These are phyloP conservation scores for Zosterops lateralis DNA, from an alignment of 2,113 vertebrate genomes.

Conservation along the genomic window DNA sequence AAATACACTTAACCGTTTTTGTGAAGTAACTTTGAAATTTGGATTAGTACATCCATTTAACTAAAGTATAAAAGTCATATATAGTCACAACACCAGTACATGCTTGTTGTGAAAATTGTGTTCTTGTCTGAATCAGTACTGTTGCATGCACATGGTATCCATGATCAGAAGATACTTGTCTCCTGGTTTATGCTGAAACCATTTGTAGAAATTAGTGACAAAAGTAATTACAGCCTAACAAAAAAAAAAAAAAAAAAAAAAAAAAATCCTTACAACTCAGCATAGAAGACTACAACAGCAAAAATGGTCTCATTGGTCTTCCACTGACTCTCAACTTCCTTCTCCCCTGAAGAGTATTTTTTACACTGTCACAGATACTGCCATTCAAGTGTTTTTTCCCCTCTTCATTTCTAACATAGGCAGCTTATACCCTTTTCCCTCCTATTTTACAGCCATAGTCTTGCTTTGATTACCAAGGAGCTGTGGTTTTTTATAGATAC, in stretches of 20 bases:
- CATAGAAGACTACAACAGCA: not conserved
- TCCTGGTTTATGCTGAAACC: not conserved
- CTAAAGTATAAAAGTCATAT: conserved; percentile 67
- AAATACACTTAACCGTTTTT: conserved; percentile 90
- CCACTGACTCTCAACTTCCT: not conserved
- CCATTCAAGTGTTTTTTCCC: fast-evolving
- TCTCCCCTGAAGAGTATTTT: not conserved
- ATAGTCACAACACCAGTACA: conserved; percentile 19
- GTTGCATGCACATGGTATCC: not conserved
- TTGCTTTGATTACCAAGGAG: not conserved
- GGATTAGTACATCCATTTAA: conserved; percentile 80
- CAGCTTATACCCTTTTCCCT: not conserved
- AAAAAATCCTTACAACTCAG: not conserved
- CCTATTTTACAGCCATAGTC: not conserved
- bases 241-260: not conserved
- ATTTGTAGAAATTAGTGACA: not conserved
- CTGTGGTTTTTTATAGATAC: not conserved
- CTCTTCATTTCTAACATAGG: fast-evolving
- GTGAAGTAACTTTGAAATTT: conserved; percentile 81
- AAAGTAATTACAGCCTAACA: not conserved
- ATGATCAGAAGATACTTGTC: not conserved
- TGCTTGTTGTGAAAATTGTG: conserved; percentile 9
- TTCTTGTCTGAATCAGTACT: not conserved
- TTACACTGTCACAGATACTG: fast-evolving
- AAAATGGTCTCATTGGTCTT: not conserved